Conservation (phyloP, 2,113 vertebrate species). For the Cebus imitator region DNA sequence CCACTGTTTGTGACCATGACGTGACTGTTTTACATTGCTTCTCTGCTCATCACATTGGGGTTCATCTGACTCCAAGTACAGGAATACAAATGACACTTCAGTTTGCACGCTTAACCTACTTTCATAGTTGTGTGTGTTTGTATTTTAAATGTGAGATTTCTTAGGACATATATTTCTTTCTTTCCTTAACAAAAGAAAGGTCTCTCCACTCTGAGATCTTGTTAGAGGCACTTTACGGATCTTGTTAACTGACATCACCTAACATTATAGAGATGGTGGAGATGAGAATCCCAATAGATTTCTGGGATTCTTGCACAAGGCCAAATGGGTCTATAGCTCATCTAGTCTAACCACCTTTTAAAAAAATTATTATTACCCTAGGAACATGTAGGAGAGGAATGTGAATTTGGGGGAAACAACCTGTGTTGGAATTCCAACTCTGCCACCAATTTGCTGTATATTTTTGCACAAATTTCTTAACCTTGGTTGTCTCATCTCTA, state of each 20-base stretch:
- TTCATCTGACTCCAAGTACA: not conserved
- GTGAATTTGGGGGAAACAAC: not conserved
- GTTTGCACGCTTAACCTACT: not conserved
- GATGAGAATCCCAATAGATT: too few relatives aligned
- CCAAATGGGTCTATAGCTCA: not conserved
- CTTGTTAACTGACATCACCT: not conserved
- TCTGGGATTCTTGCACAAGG: not conserved
- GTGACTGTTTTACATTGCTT: not conserved
- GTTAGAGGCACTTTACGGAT: not conserved
- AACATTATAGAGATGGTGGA: not conserved
- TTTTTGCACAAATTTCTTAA: not conserved
- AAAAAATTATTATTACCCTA: not conserved
- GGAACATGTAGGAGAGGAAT: not conserved
- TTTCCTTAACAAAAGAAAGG: not conserved
- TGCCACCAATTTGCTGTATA: not conserved
- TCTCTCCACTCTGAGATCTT: not conserved
- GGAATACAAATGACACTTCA: not conserved
- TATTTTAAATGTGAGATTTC: conserved; percentile 20
- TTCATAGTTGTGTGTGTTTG: not conserved
- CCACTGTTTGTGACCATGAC: not conserved
- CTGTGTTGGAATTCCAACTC: not conserved
- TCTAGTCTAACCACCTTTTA: not conserved
- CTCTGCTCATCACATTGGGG: not conserved
- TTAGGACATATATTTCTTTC: not conserved
- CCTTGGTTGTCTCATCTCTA: not conserved